Conservation (phyloP, 2,888 invertebrate genomes). For the Metellina segmentata region DNA sequence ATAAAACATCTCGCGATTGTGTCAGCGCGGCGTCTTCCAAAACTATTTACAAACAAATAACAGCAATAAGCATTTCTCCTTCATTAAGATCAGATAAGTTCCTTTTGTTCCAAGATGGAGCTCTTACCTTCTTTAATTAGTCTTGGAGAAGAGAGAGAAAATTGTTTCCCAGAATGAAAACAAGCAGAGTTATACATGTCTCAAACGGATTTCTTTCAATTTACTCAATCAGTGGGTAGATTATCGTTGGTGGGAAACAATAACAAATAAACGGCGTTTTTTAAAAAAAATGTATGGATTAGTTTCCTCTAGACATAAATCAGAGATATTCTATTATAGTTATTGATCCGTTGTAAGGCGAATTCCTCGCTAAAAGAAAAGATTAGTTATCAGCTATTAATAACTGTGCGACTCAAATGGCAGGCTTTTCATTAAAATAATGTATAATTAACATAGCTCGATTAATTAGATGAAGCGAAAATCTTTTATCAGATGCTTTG, state of each 20-base stretch:
- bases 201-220: slow-evolving; percentile 45
- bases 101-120: slow-evolving; percentile 23
- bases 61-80: slow-evolving; percentile 36
- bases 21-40: slow-evolving; percentile 15
- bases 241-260: slow-evolving; percentile 27
- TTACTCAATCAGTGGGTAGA: slow-evolving; percentile 32
- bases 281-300: slow-evolving; percentile 6
- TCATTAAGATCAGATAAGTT: slow-evolving; percentile 39
- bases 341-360: slow-evolving; percentile 30
- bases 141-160: slow-evolving; percentile 23
- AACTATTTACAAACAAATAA: slow-evolving; percentile 49
- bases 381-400: slow-evolving; percentile 57
- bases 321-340: slow-evolving; percentile 14
- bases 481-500: slow-evolving; percentile 28
- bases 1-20: background rate
- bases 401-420: slow-evolving; percentile 17
- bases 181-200: slow-evolving; percentile 13
- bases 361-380: slow-evolving; percentile 27
- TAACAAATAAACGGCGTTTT: background rate
- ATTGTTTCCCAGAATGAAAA: slow-evolving; percentile 18
- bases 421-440: slow-evolving; percentile 29
- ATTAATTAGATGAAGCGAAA: slow-evolving; percentile 38
- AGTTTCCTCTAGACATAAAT: slow-evolving; percentile 29
- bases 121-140: slow-evolving; percentile 19
- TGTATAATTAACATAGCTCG: slow-evolving; percentile 57